Conservation (phyloP, 1,140 invertebrate species). For the Battus philenor region DNA sequence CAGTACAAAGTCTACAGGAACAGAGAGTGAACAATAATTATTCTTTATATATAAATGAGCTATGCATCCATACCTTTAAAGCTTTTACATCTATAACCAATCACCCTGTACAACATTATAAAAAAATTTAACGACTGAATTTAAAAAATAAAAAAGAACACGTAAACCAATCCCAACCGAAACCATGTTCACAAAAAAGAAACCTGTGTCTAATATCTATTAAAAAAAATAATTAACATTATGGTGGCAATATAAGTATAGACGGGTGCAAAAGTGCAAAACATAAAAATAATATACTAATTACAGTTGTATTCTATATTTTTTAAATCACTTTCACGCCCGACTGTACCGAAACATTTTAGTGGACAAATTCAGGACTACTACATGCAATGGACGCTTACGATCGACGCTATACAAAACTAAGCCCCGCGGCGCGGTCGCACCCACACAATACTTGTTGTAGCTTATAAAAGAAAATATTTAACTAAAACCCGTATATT, state of each 20-base stretch:
- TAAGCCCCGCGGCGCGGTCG: constrained; percentile 20
- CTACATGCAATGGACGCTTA: constrained; percentile 46
- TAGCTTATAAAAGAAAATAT: not conserved
- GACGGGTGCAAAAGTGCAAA: constrained; percentile 28
- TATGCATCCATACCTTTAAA: too few species aligned
- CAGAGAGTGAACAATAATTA: too few species aligned
- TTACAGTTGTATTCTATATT: too few species aligned
- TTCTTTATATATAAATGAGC: too few species aligned
- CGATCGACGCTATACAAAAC: constrained; percentile 25
- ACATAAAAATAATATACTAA: not conserved
- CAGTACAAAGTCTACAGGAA: too few species aligned
- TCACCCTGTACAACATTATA: not conserved
- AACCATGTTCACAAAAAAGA: constrained; percentile 50
- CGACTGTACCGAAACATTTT: constrained; percentile 43
- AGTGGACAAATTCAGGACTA: constrained; percentile 42
- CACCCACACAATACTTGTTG: constrained; percentile 15
- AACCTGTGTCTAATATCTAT: constrained; percentile 18
- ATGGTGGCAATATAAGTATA: constrained; percentile 29
- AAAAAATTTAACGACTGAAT: not conserved
- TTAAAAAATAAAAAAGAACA: constrained; percentile 29
- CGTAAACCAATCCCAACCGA: constrained; percentile 63
- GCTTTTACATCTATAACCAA: too few species aligned
- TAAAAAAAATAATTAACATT: constrained; percentile 30
- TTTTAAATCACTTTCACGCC: constrained; percentile 28
- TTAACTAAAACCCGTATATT: too few species aligned